Evolutionary conservation across 1,140 invertebrate species (phyloP), one percentile per base, ranked within the genome.

Genomic region (Metopolophium dirhodum): DNA sequence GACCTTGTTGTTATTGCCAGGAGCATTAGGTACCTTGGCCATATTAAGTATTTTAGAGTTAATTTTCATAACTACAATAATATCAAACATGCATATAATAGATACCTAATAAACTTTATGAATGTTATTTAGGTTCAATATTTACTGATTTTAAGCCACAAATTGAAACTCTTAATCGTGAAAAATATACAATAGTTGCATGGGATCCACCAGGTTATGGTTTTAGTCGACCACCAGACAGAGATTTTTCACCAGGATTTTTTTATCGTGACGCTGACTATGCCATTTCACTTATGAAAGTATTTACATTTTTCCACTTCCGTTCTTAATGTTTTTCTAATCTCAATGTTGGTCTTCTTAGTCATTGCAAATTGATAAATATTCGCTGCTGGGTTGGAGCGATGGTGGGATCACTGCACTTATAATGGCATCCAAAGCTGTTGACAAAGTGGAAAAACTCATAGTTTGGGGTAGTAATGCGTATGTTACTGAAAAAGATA

Each of bases 201-300:
- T 98, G 98, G 97, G 98, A 99, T 95, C 98, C 98, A 9, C 97
- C 98, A 7, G 98, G 98, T 3, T 98, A 98, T 96, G 98, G 98
- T 20, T 97, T 97, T 93, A 98, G 97, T 94, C 96, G 97, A 94
- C 98, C 98, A 14, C 98, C 98, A 7, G 95, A 97, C 45, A 96
- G 97, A 94, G 95, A 96, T 37, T 98, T 97, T 95, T 95, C 96
- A 0, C 94, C 96, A 14, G 96, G 98, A 94, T 98, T 98, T 95
- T 97, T 97, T 94, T 95, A 97, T 85, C 96, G 96, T 94, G 98
- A 99, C 96, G 98, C 98, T 35, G 95, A 96, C 86, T 95, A 95
- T 92, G 98, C 97, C 22, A 95, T 96, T 93, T 95, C 96, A 93
- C 95, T 99, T 49, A 98, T 98, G 97, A 96, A 97, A 95, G 97